Conservation (phyloP, 2,113 vertebrate species). For the Talpa occidentalis region DNA sequence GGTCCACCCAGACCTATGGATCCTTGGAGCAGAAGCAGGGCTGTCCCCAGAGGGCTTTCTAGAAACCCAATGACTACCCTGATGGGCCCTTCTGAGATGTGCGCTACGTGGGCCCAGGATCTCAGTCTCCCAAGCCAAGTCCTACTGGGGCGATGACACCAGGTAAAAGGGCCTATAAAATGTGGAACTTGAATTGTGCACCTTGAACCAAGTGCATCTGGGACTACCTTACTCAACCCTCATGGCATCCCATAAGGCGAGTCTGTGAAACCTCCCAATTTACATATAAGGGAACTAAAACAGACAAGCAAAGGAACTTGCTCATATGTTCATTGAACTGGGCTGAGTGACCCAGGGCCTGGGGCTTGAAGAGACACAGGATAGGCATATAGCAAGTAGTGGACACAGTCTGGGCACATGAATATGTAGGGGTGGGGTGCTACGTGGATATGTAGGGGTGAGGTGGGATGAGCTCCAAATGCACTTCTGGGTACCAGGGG, state of each 20-base stretch:
- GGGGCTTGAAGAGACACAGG: neutral
- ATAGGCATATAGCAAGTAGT: neutral
- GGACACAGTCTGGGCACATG: neutral
- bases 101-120: neutral
- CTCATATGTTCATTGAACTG: neutral
- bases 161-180: neutral
- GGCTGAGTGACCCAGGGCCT: neutral
- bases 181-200: neutral
- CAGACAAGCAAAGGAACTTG: neutral
- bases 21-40: neutral
- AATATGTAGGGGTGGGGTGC: neutral
- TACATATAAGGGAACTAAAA: neutral
- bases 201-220: neutral
- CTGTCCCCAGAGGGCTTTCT: neutral
- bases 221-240: neutral
- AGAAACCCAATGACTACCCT: neutral
- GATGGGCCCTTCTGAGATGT: neutral
- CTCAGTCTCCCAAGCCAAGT: neutral
- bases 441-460: too few relatives aligned
- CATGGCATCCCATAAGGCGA: neutral
- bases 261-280: neutral
- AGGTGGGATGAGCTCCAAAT: neutral
- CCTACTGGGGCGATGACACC: neutral
- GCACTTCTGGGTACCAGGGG: neutral
- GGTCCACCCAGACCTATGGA: neutral